These are phyloP conservation scores for Anomalospiza imberbis DNA, from an alignment of 2,797 vertebrate genomes.

Conservation along the genomic window DNA sequence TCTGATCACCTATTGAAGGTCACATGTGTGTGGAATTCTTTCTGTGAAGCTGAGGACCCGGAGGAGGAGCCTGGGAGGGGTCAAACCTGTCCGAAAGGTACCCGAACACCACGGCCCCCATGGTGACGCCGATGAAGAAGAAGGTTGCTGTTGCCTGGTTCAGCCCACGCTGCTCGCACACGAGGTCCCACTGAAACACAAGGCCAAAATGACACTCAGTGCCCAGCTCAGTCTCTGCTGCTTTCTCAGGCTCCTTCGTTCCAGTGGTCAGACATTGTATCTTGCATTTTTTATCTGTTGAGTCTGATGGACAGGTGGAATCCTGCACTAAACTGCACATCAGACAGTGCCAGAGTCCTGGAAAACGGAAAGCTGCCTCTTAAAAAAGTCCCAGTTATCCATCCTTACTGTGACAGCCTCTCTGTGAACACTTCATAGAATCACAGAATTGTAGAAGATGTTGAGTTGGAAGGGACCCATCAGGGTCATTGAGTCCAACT, in stretches of 20 bases:
- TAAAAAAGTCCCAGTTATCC: background rate
- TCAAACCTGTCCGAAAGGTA: slow-evolving; percentile 85
- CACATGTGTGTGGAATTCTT: background rate
- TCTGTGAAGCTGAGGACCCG: background rate
- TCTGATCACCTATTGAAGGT: background rate
- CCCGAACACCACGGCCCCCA: slow-evolving; percentile 81
- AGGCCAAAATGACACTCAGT: background rate
- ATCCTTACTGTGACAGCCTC: background rate
- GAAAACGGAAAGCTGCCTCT: background rate
- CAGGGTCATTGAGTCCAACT: fast-evolving
- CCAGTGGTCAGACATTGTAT: fast-evolving
- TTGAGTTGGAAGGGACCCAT: background rate
- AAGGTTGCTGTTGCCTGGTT: slow-evolving; percentile 80
- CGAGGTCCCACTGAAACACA: slow-evolving; percentile 84
- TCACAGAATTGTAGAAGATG: fast-evolving
- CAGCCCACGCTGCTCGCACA: slow-evolving; percentile 79
- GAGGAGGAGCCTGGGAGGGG: background rate
- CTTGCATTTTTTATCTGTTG: fast-evolving
- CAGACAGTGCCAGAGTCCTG: no score
- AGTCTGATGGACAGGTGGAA: background rate
- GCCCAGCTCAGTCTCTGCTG: background rate
- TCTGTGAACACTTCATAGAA: background rate
- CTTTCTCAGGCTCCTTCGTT: background rate
- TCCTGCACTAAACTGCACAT: background rate
- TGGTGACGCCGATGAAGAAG: slow-evolving; percentile 84